These are phyloP conservation scores for Darevskia mixta DNA, from an alignment of 2,797 vertebrate species.

Conservation along the genomic window DNA sequence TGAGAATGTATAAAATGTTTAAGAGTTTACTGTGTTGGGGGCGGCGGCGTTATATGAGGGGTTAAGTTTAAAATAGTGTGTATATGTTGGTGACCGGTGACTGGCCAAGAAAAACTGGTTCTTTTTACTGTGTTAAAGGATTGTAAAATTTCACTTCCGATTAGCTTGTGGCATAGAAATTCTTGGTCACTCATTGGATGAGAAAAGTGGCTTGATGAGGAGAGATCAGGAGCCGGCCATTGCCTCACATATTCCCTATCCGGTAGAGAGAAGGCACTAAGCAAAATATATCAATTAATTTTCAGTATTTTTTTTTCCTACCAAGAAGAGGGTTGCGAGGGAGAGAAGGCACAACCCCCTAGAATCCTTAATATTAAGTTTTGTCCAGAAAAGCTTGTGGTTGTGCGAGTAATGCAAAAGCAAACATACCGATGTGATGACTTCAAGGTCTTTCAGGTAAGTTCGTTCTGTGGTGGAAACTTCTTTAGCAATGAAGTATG, in stretches of 20 bases:
- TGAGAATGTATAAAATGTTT: too few species aligned
- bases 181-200: too few species aligned
- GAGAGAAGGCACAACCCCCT: background rate
- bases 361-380: background rate
- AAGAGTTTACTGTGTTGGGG: too few species aligned
- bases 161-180: too few species aligned
- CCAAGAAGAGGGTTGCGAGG: too few species aligned
- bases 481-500: constrained; percentile 96
- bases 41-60: too few species aligned
- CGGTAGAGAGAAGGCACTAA: background rate
- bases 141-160: too few species aligned
- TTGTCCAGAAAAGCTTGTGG: background rate
- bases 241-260: background rate
- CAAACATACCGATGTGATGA: constrained; percentile 90
- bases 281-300: background rate
- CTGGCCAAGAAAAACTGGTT: too few species aligned
- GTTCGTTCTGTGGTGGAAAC: constrained; percentile 93
- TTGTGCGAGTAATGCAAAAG: background rate
- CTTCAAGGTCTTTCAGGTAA: constrained; percentile 95
- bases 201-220: too few species aligned
- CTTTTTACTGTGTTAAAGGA: too few species aligned
- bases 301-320: background rate
- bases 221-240: background rate
- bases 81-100: too few species aligned
- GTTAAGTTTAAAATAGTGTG: too few species aligned